Percentiles rank a stretch among this genome's conserved stretches.
Evolutionary conservation across 2,113 vertebrate species (phyloP).

Genomic region (Bos indicus): DNA sequence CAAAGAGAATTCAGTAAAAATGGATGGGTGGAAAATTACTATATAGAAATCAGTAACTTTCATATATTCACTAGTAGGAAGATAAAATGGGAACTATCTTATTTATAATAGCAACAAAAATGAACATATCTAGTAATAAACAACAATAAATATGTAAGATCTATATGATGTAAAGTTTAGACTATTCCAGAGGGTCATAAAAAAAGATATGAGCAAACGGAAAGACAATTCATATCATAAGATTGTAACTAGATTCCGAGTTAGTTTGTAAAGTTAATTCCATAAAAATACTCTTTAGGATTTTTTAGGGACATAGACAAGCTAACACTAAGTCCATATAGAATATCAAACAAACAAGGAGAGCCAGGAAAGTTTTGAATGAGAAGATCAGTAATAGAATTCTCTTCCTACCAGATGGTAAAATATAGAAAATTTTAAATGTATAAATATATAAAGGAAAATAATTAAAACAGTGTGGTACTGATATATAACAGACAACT

Average conservation of each 20-base stretch:
- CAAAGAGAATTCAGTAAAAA: background rate
- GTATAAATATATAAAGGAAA: background rate
- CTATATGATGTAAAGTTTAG: background rate
- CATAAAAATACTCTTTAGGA: background rate
- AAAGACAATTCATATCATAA: background rate
- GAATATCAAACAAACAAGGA: background rate
- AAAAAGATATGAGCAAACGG: background rate
- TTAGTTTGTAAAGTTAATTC: background rate
- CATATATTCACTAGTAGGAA: background rate
- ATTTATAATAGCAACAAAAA: background rate
- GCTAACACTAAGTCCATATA: background rate
- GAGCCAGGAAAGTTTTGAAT: background rate
- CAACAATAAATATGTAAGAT: background rate
- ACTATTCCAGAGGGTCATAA: background rate
- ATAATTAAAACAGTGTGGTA: conserved; percentile 2
- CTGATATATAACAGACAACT: background rate
- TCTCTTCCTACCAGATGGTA: background rate
- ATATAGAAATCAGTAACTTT: background rate
- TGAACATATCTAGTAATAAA: background rate
- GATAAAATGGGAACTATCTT: background rate
- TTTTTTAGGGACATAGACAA: background rate
- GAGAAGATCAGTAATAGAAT: background rate
- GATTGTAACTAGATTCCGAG: background rate
- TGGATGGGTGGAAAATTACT: background rate
- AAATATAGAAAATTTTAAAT: background rate